Conservation (phyloP, 2,888 invertebrate species). For the Pharmacophagus antenor region DNA sequence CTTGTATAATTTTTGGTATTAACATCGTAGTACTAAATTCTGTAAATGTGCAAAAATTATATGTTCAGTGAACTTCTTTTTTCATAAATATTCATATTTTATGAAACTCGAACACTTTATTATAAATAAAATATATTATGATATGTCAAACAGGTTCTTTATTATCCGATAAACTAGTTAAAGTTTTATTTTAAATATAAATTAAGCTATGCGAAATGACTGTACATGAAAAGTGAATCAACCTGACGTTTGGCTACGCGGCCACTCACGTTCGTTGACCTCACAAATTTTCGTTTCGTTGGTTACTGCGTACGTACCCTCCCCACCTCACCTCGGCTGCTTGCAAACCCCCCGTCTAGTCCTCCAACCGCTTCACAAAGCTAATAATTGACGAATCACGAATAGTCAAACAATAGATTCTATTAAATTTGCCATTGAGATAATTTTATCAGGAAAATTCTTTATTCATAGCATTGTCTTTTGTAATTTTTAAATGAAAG, state of each 20-base stretch:
- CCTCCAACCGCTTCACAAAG: constrained; percentile 58
- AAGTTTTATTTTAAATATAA: constrained; percentile 54
- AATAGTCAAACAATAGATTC: constrained; percentile 48
- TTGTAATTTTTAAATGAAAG: constrained; percentile 17
- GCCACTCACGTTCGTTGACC: constrained; percentile 77
- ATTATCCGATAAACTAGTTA: constrained; percentile 54
- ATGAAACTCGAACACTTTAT: too few species aligned
- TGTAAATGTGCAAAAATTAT: too few species aligned
- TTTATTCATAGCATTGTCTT: constrained; percentile 2
- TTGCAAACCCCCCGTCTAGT: constrained; percentile 36
- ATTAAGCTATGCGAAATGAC: constrained; percentile 61
- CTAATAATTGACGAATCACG: constrained; percentile 58
- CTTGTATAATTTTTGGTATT: too few species aligned
- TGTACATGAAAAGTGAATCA: constrained; percentile 80
- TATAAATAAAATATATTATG: neutral
- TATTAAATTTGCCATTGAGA: constrained; percentile 6
- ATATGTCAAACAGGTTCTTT: neutral
- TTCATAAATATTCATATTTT: too few species aligned
- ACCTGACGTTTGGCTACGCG: constrained; percentile 73
- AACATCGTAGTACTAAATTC: too few species aligned
- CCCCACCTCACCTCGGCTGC: constrained; percentile 40
- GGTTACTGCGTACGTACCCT: constrained; percentile 58
- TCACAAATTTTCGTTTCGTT: constrained; percentile 80
- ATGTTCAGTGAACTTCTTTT: too few species aligned
- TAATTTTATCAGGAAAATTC: neutral